A percentile compares a stretch with the other conserved stretches of the same genome.
Evolutionary conservation across 2,113 vertebrate genomes (phyloP).

Genomic region (Spilogale gracilis): DNA sequence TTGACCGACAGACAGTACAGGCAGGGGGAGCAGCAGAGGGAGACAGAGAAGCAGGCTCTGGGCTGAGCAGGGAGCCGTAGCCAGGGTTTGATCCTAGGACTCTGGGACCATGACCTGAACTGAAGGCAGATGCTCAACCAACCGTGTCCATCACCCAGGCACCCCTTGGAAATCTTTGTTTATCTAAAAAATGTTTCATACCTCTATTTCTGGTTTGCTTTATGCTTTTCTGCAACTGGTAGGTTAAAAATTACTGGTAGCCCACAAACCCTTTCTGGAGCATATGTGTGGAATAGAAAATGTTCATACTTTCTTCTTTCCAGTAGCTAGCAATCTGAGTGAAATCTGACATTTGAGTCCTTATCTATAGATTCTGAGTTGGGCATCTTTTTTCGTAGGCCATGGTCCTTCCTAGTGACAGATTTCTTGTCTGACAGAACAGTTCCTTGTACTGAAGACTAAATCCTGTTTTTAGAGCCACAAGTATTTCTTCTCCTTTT

Average conservation of each 20-base stretch:
- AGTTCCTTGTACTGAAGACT: background rate
- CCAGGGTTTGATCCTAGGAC: background rate
- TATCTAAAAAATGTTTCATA: background rate
- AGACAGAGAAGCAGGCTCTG: background rate
- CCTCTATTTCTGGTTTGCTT: constrained; percentile 25
- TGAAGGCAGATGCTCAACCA: background rate
- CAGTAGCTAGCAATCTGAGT: background rate
- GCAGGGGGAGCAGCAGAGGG: background rate
- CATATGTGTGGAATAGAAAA: background rate
- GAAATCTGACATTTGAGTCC: background rate
- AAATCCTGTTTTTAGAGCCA: background rate
- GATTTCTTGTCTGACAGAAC: background rate
- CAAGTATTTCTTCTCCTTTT: background rate
- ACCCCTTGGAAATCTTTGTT: background rate
- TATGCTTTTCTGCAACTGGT: background rate
- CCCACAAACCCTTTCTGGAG: background rate
- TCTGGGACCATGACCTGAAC: background rate
- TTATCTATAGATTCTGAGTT: accelerated
- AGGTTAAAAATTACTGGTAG: background rate
- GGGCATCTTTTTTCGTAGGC: background rate
- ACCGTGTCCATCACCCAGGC: background rate
- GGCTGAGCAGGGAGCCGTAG: background rate
- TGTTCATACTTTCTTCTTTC: background rate
- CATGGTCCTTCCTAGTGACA: constrained; percentile 10
- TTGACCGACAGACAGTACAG: background rate